phyloP scores from a whole-genome alignment of 1,140 invertebrate genomes.

The Ruditapes philippinarum region DNA sequence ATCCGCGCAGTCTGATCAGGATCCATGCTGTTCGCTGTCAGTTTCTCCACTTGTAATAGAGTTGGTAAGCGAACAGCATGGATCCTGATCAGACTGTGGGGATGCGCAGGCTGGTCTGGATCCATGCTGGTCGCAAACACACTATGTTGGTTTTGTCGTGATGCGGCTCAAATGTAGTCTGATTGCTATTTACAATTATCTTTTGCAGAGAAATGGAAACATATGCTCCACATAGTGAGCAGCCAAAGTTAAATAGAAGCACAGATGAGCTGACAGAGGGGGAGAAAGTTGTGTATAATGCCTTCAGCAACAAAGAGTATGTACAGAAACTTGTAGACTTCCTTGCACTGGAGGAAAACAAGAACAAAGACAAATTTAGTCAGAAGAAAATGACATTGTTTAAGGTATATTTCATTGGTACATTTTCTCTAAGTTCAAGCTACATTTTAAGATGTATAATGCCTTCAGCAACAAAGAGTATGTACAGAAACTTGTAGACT shows the following conservation, averaged over 20 bases:
- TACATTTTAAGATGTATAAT: no score
- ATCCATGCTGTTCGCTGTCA: no score
- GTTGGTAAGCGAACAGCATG: no score
- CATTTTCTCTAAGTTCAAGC: no score
- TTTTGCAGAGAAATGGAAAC: slow-evolving; percentile 75
- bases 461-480: slow-evolving; percentile 92
- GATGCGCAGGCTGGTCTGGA: no score
- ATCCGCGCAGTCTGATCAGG: no score
- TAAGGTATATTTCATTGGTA: slow-evolving; percentile 88
- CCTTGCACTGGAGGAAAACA: slow-evolving; percentile 95
- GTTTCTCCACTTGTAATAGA: no score
- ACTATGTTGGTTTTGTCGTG: no score
- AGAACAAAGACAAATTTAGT: slow-evolving; percentile 94
- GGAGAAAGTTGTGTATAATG: slow-evolving; percentile 90
- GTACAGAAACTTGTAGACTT: slow-evolving; percentile 92
- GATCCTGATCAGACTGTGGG: no score
- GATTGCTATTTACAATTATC: no score
- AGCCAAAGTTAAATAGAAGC: slow-evolving; percentile 88
- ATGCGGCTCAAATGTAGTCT: no score
- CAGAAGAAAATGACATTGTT: slow-evolving; percentile 90
- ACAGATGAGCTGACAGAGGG: slow-evolving; percentile 83
- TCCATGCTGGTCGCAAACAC: no score
- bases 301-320: slow-evolving; percentile 91
- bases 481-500: slow-evolving; percentile 92
- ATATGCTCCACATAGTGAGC: slow-evolving; percentile 89